phyloP scores from a whole-genome alignment of 2,888 invertebrate species.

The Blastobasis lacticolella region DNA sequence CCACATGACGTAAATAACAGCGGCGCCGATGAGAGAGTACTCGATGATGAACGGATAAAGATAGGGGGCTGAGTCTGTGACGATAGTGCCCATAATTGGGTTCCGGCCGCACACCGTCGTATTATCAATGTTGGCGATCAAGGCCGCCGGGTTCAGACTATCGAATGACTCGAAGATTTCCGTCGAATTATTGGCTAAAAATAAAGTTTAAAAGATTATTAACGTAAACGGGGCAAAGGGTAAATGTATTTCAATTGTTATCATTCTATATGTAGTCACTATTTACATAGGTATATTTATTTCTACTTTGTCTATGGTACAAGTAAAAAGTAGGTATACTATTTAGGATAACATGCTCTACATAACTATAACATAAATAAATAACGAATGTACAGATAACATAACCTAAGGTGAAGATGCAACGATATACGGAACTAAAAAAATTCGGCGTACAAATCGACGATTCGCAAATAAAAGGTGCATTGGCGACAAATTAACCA shows the following conservation, averaged over 20 bases:
- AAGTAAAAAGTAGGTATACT: too few relatives aligned
- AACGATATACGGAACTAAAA: constrained; percentile 22
- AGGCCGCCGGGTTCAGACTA: constrained; percentile 73
- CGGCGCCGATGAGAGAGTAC: constrained; percentile 95
- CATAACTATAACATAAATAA: too few relatives aligned
- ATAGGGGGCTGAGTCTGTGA: constrained; percentile 94
- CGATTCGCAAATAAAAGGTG: constrained; percentile 58
- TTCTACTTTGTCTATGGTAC: too few relatives aligned
- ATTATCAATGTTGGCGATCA: constrained; percentile 73
- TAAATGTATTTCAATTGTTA: too few relatives aligned
- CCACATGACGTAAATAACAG: constrained; percentile 98
- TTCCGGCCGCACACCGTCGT: constrained; percentile 83
- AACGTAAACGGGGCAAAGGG: too few relatives aligned
- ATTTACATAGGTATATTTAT: too few relatives aligned
- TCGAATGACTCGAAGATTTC: constrained; percentile 75
- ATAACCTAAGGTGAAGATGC: background rate
- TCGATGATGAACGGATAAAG: constrained; percentile 97
- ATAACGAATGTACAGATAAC: too few relatives aligned
- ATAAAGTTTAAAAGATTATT: constrained; percentile 5
- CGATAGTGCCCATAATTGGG: constrained; percentile 94
- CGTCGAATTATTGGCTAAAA: constrained; percentile 57
- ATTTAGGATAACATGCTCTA: too few relatives aligned
- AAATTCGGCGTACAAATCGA: constrained; percentile 21
- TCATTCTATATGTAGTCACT: too few relatives aligned
- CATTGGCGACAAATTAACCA: constrained; percentile 47